Base-by-base conservation (phyloP, 2,797 vertebrate species). In the Siniperca undulata region DNA sequence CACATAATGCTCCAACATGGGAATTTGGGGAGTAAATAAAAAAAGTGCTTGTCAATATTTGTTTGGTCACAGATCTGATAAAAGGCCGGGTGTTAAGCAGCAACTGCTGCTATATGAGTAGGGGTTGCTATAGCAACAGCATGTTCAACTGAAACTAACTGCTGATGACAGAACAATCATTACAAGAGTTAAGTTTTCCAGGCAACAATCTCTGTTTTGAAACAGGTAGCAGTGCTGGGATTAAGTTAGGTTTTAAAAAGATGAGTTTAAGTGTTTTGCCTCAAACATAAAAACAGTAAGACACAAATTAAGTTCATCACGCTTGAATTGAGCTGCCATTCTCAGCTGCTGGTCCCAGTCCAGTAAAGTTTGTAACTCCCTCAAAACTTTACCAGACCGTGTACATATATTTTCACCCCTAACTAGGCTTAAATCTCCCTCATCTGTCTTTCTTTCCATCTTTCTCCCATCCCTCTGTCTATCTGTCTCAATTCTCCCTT, bases 401-500 rank as follows among this genome's bases (percentile, higher is more conserved):
- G 13, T 65, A 11, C 52, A 81, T 74, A 48, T 75, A 78, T 68
- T 68, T 85, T 77, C 52, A 79, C 42, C 82, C 40, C 2, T 55
- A 86, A 73, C 42, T 58, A 24, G 61, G n/a, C 27, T 82, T 52
- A 71, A 48, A 74, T 77, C n/a, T 88, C 68, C 64, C 27, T 78
- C 81, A 75, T 89, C 62, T 66, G 42, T 75, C 68, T 70, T 12
- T 70, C 68, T 64, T 4, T 64, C 50, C 19, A 17, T 78, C 48
- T 76, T 46, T 76, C 58, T 77, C 48, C 55, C 44, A 83, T 34
- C 38, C 64, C 78, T 77, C 78, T 74, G 65, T 86, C 85, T 81
- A 82, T 89, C 84, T 44, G 74, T 88, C 72, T 76, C 77, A 71
- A 56, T 78, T 71, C 80, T 76, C 65, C 42, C 68, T 78, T 88